Conservation (phyloP, 2,113 vertebrate genomes). For the Oryzias javanicus region DNA sequence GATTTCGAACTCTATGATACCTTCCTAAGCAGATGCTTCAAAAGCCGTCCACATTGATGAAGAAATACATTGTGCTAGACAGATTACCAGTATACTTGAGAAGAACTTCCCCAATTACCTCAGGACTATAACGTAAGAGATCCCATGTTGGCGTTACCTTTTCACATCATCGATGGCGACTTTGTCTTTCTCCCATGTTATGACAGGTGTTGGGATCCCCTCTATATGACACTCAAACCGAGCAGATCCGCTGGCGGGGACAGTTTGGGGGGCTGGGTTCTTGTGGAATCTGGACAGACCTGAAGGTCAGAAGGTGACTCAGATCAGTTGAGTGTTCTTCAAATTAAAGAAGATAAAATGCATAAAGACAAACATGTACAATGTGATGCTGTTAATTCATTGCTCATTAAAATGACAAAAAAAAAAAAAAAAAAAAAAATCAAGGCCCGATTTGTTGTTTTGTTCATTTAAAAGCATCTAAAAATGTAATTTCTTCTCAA, state of each 20-base stretch:
- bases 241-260: constrained; percentile 81
- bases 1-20: no score
- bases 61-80: no score
- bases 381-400: neutral
- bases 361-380: constrained; percentile 6
- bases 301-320: constrained; percentile 48
- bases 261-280: constrained; percentile 83
- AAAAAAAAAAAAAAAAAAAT: no score
- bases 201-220: constrained; percentile 85
- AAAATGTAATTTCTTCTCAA: no score
- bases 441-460: no score
- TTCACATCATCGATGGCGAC: constrained; percentile 74
- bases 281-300: constrained; percentile 84
- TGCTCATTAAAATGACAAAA: no score
- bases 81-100: no score
- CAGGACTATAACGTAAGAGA: no score
- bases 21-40: no score
- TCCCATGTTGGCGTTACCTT: constrained; percentile 74
- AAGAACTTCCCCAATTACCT: no score
- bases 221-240: constrained; percentile 89
- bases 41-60: no score
- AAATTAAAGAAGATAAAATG: neutral
- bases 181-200: constrained; percentile 92
- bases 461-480: no score
- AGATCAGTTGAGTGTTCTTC: constrained; percentile 6